phyloP scores from a whole-genome alignment of 2,888 invertebrate genomes.

The Trissonchulus latispiculum region DNA sequence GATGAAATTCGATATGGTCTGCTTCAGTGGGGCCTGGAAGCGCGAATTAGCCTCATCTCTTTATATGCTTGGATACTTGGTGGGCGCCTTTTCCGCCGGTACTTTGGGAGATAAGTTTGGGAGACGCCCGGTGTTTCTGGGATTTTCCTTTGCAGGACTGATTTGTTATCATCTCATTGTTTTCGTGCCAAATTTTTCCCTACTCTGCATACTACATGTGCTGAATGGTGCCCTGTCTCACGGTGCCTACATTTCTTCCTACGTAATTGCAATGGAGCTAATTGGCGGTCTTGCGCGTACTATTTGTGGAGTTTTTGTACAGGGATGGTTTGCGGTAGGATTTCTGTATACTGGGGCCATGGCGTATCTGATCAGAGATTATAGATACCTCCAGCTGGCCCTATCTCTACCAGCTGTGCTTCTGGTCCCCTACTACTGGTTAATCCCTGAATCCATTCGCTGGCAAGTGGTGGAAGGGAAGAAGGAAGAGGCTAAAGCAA shows the following conservation, averaged over 20 bases:
- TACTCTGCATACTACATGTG: constrained; percentile 16
- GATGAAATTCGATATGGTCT: neutral
- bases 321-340: constrained; percentile 21
- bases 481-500: constrained; percentile 18
- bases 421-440: constrained; percentile 20
- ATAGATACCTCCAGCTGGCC: constrained; percentile 16
- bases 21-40: constrained; percentile 3
- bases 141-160: neutral
- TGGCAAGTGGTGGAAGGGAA: constrained; percentile 20
- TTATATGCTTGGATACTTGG: constrained; percentile 5
- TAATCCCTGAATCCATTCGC: constrained; percentile 25
- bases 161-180: constrained; percentile 5
- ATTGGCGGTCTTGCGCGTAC: constrained; percentile 22
- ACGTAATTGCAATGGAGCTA: constrained; percentile 23
- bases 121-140: constrained; percentile 9
- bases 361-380: constrained; percentile 22
- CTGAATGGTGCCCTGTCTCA: constrained; percentile 15
- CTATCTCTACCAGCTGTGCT: constrained; percentile 9
- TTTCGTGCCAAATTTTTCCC: constrained; percentile 13
- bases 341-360: constrained; percentile 18
- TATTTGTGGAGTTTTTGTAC: constrained; percentile 21
- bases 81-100: constrained; percentile 2
- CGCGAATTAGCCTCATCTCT: constrained; percentile 6
- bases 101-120: constrained; percentile 6
- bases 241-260: constrained; percentile 21